Evolutionary conservation across 2,113 vertebrate genomes (phyloP).

Genomic region (Paradoxurus hermaphroditus): DNA sequence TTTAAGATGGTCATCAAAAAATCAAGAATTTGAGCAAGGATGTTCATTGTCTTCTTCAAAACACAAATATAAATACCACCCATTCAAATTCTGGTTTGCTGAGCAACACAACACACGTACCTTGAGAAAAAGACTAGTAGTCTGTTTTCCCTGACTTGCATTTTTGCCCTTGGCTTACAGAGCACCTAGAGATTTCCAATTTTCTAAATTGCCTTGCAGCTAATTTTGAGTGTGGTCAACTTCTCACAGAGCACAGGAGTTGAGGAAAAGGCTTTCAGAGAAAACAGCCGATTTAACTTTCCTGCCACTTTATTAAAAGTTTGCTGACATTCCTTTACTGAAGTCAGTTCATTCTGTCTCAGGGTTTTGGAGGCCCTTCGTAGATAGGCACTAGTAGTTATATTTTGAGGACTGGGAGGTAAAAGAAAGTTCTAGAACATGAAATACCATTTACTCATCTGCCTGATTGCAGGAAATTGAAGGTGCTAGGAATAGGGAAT

Average conservation of each 20-base stretch:
- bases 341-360: not conserved
- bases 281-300: not conserved
- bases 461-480: not conserved
- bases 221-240: not conserved
- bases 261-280: not conserved
- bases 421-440: not conserved
- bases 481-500: not conserved
- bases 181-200: not conserved
- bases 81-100: not conserved
- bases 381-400: no score
- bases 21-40: not conserved
- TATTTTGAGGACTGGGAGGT: not conserved
- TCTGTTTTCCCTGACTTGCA: not conserved
- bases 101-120: fast-evolving
- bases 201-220: not conserved
- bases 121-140: not conserved
- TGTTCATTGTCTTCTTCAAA: not conserved
- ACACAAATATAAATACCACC: not conserved
- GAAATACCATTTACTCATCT: not conserved
- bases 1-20: not conserved
- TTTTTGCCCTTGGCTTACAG: not conserved
- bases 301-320: not conserved
- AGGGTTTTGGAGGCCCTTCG: not conserved
- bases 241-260: not conserved
- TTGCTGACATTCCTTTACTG: not conserved